Percentiles rank a stretch among this genome's conserved stretches.
These are phyloP conservation scores for Drosophila setifemur DNA, from an alignment of 1,140 invertebrate genomes.

Conservation along the genomic window DNA sequence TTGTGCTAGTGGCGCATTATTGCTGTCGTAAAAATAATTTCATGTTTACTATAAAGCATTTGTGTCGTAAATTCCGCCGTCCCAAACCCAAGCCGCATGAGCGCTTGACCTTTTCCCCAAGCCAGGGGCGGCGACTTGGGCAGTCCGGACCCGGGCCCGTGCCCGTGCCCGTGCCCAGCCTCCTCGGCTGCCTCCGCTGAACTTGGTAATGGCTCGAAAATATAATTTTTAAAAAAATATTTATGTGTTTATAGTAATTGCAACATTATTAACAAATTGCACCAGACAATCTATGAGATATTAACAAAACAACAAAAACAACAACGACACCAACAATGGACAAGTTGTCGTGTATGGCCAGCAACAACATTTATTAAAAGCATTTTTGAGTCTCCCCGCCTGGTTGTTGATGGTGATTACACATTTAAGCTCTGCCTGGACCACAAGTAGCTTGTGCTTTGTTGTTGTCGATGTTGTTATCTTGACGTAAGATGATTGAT, in stretches of 20 bases:
- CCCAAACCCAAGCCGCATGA: constrained; percentile 12
- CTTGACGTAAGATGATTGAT: constrained; percentile 71
- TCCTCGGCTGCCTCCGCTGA: neutral
- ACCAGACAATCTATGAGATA: constrained; percentile 45
- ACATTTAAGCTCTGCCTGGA: constrained; percentile 69
- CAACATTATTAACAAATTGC: constrained; percentile 79
- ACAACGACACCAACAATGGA: constrained; percentile 25
- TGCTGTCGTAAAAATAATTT: constrained; percentile 63
- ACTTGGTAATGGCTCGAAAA: constrained; percentile 54
- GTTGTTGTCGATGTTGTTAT: constrained; percentile 69
- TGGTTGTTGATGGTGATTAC: constrained; percentile 54
- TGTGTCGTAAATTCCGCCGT: constrained; percentile 57
- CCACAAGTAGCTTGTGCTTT: constrained; percentile 64
- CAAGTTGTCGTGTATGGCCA: constrained; percentile 56
- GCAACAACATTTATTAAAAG: constrained; percentile 77
- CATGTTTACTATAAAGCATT: constrained; percentile 46
- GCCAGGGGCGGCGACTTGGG: neutral
- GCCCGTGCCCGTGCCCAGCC: no score
- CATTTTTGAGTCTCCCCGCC: constrained; percentile 61
- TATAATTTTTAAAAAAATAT: constrained; percentile 1
- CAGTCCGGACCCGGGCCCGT: neutral
- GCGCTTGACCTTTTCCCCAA: constrained; percentile 49
- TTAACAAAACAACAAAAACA: no score
- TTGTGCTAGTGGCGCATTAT: constrained; percentile 54
- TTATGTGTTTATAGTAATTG: constrained; percentile 62